Conservation (phyloP, 2,888 invertebrate species). For the Coleophora flavipennella region DNA sequence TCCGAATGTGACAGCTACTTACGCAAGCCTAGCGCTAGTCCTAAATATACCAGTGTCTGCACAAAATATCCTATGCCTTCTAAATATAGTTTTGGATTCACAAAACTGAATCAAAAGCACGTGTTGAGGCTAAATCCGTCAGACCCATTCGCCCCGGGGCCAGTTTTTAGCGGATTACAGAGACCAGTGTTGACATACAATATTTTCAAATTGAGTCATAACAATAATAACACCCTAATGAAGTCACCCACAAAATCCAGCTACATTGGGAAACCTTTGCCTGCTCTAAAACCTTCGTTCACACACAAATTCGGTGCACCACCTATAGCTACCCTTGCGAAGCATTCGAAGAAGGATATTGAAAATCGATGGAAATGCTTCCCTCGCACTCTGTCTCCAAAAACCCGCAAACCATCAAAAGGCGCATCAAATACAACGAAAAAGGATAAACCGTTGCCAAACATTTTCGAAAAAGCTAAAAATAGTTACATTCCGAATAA, state of each 20-base stretch:
- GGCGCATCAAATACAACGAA: constrained; percentile 35
- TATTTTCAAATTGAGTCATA: constrained; percentile 61
- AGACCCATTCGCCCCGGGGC: constrained; percentile 66
- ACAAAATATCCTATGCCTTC: constrained; percentile 55
- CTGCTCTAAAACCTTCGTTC: constrained; percentile 54
- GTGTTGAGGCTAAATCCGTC: constrained; percentile 47
- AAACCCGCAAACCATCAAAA: constrained; percentile 43
- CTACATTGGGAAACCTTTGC: constrained; percentile 42
- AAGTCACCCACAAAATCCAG: constrained; percentile 50
- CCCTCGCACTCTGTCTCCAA: constrained; percentile 45
- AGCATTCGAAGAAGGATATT: constrained; percentile 43
- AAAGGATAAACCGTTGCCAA: constrained; percentile 52
- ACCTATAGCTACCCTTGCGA: constrained; percentile 44
- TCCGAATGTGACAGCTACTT: constrained; percentile 63
- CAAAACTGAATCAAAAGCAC: constrained; percentile 50
- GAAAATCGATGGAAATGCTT: constrained; percentile 37
- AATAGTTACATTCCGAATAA: constrained; percentile 62
- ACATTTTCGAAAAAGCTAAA: constrained; percentile 59
- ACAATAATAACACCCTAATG: constrained; percentile 55
- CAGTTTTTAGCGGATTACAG: constrained; percentile 64
- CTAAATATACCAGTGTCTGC: constrained; percentile 60
- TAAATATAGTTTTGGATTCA: constrained; percentile 52
- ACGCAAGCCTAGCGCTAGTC: constrained; percentile 50
- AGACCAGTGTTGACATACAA: constrained; percentile 56
- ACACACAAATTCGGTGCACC: constrained; percentile 62